A percentile compares a stretch with the other conserved stretches of the same genome.
phyloP scores from a whole-genome alignment of 1,140 invertebrate species.

The Oreohelix idahoensis region DNA sequence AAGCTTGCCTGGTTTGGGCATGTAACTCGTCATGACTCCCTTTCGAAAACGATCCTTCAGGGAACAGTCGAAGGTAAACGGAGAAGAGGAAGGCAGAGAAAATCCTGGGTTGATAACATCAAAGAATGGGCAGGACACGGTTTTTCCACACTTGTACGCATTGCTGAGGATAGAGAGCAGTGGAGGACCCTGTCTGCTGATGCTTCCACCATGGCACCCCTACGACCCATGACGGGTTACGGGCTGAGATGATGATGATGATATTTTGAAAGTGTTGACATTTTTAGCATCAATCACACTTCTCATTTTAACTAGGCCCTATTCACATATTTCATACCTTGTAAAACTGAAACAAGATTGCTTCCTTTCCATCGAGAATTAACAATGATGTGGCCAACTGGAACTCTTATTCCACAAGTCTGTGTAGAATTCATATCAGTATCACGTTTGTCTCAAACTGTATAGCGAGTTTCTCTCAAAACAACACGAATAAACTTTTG shows the following conservation, averaged over 20 bases:
- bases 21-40: too few species aligned
- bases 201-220: too few species aligned
- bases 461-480: background rate
- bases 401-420: conserved; percentile 15
- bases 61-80: too few species aligned
- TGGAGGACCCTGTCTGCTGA: background rate
- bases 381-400: conserved; percentile 7
- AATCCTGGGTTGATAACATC: too few species aligned
- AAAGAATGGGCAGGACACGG: too few species aligned
- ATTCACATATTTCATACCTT: background rate
- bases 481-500: background rate
- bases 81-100: too few species aligned
- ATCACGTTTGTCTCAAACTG: background rate
- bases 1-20: too few species aligned
- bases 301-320: background rate
- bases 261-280: background rate
- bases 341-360: background rate
- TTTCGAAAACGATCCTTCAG: too few species aligned
- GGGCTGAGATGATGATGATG: too few species aligned
- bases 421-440: conserved; percentile 8
- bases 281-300: background rate
- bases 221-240: too few species aligned
- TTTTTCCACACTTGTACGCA: too few species aligned
- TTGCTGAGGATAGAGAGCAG: too few species aligned
- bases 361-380: conserved; percentile 2